These are phyloP conservation scores for Cyphomyrmex costatus DNA, from an alignment of 1,140 invertebrate genomes.

Conservation along the genomic window DNA sequence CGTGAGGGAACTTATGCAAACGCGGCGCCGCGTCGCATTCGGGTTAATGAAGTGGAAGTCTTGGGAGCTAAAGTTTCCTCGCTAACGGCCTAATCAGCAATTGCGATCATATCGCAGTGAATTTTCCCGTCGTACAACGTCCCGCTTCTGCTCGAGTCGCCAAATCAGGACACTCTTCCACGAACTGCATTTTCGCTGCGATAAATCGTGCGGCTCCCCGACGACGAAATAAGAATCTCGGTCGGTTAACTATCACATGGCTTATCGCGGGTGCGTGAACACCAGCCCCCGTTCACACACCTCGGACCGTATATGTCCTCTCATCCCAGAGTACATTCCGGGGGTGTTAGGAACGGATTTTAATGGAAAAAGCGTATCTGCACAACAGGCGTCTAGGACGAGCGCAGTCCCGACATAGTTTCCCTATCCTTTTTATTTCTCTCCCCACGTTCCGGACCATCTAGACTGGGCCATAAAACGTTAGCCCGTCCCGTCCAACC, in stretches of 20 bases:
- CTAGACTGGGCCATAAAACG: constrained; percentile 83
- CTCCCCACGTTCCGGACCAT: constrained; percentile 80
- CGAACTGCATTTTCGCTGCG: neutral
- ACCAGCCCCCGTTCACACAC: neutral
- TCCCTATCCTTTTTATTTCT: constrained; percentile 79
- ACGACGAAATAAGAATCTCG: neutral
- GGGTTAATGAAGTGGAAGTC: constrained; percentile 60
- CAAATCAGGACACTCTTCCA: neutral
- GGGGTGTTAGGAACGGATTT: constrained; percentile 69
- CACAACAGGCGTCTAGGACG: constrained; percentile 63
- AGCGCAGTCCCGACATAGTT: constrained; percentile 25
- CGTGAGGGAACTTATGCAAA: constrained; percentile 55
- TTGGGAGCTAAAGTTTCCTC: constrained; percentile 59
- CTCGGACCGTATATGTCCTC: constrained; percentile 10
- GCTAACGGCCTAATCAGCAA: constrained; percentile 62
- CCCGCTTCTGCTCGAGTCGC: neutral
- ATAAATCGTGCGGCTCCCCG: constrained; percentile 16
- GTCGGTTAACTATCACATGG: neutral
- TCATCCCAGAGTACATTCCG: constrained; percentile 10
- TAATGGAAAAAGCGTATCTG: constrained; percentile 81
- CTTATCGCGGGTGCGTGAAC: neutral
- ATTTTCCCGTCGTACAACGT: constrained; percentile 17
- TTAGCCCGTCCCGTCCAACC: constrained; percentile 67
- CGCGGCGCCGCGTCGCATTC: constrained; percentile 31
- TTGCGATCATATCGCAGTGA: constrained; percentile 42